Conservation (phyloP, 2,113 vertebrate genomes). For the Zapornia atra region DNA sequence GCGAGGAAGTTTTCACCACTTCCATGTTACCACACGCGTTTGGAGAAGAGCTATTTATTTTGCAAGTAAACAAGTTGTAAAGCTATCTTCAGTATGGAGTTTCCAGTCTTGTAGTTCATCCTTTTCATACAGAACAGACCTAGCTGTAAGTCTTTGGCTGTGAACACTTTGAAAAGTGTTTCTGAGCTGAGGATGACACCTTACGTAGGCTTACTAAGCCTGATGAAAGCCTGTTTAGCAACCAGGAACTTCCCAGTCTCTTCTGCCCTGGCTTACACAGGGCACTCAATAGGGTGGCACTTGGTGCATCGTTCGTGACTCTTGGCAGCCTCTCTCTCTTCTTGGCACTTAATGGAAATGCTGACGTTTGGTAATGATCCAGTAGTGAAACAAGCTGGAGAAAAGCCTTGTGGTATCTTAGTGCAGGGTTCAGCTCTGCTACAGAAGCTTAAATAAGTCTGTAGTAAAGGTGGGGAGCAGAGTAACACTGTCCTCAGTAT, state of each 20-base stretch:
- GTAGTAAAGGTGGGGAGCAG: neutral
- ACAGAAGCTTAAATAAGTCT: neutral
- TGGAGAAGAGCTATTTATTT: neutral
- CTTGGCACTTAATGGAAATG: neutral
- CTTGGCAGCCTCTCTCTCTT: neutral
- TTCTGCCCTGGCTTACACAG: fast-evolving
- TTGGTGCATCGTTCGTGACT: fast-evolving
- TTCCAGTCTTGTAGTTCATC: neutral
- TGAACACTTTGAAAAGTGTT: neutral
- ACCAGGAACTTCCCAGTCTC: neutral
- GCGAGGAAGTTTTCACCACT: neutral
- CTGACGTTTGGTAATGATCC: neutral
- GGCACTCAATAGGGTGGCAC: neutral
- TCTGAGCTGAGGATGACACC: too few relatives aligned
- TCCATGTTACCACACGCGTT: neutral
- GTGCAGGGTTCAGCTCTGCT: neutral
- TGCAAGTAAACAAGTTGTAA: neutral
- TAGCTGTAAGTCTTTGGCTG: neutral
- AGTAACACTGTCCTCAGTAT: neutral
- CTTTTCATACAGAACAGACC: neutral
- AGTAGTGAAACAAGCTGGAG: neutral
- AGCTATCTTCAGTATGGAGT: neutral
- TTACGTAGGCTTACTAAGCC: neutral
- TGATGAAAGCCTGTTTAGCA: neutral
- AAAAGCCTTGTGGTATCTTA: neutral